A percentile compares a stretch with the other conserved stretches of the same genome.
These are phyloP conservation scores for Drosophila tani DNA, from an alignment of 1,140 invertebrate species.

Conservation along the genomic window DNA sequence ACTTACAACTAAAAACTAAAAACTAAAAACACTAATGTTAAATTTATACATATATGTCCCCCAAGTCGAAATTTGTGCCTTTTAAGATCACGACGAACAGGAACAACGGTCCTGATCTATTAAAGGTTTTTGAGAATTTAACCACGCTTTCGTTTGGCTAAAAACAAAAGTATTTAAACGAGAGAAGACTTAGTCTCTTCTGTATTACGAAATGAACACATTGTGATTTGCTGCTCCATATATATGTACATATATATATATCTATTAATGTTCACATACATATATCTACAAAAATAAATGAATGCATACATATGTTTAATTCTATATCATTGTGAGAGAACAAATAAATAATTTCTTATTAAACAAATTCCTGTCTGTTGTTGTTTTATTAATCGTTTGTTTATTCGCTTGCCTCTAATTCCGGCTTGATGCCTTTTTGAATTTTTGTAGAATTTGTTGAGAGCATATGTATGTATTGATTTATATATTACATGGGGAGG, in stretches of 20 bases:
- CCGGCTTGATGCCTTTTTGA: background rate
- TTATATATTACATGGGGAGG: constrained; percentile 7
- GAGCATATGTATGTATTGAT: constrained; percentile 49
- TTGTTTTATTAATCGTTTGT: constrained; percentile 75
- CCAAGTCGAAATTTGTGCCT: constrained; percentile 56
- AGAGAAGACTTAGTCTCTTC: constrained; percentile 21
- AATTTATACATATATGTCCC: constrained; percentile 16
- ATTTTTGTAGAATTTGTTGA: constrained; percentile 20
- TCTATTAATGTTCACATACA: constrained; percentile 23
- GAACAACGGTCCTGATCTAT: constrained; percentile 1
- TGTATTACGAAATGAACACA: constrained; percentile 49
- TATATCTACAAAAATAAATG: constrained; percentile 49
- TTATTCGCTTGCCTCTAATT: constrained; percentile 18
- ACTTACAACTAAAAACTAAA: constrained; percentile 31
- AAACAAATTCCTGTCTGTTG: constrained; percentile 59
- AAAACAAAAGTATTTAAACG: constrained; percentile 23
- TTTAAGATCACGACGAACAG: constrained; percentile 22
- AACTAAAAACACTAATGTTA: constrained; percentile 23
- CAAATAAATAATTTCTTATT: constrained; percentile 70
- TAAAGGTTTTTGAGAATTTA: constrained; percentile 22
- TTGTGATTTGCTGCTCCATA: constrained; percentile 71
- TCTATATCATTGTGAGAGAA: constrained; percentile 66
- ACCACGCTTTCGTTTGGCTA: background rate
- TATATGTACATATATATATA: constrained; percentile 24
- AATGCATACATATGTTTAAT: constrained; percentile 79